Evolutionary conservation across 1,140 invertebrate genomes (phyloP), one percentile per base, ranked within the genome.

Genomic region (Pristionchus pacificus): DNA sequence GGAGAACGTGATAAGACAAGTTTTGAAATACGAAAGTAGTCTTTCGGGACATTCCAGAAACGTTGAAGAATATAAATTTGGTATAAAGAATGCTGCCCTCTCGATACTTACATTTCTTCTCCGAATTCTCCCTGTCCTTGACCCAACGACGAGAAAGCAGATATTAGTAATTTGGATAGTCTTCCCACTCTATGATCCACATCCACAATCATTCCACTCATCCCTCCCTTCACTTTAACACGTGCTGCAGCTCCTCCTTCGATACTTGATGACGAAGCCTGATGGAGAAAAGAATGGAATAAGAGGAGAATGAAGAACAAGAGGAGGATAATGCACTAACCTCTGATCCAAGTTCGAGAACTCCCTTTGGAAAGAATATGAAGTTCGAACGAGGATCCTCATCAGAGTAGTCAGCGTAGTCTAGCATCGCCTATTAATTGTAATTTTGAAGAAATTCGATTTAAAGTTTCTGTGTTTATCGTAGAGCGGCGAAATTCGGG

Each of bases 141-240:
- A 1, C 94, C 93, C 30, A 98, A 85, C 87, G 93, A 92, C 0
- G 95, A 98, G 15, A 98, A 87, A 0, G 95, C 98, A 81, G 95
- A 91, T 0, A 93, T 93, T 25, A 98, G 86, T 1, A 92, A 90
- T 1, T 92, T 93, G 24, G 97, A 85, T 82, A 96, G 92, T 84
- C 97, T 96, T 31, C 96, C 95, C 15, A 81, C 83, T 27, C 75
- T 55, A 71, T 83, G 68, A 63, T 76, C 74, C 32, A 83, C 70
- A 65, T 82, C 80, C 33, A 82, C 77, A 15, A 76, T 64, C 78
- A 82, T 84, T 65, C 96, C 96, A 86, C 97, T 92, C 96, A 98
- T 98, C 86, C 97, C 91, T 93, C 95, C 19, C 6, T 49, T 6
- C 19, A 49, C 38, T 49, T 49, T 49, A 49, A 49, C 38, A 49